Conservation (phyloP, 2,113 vertebrate species). For the Ictalurus punctatus region DNA sequence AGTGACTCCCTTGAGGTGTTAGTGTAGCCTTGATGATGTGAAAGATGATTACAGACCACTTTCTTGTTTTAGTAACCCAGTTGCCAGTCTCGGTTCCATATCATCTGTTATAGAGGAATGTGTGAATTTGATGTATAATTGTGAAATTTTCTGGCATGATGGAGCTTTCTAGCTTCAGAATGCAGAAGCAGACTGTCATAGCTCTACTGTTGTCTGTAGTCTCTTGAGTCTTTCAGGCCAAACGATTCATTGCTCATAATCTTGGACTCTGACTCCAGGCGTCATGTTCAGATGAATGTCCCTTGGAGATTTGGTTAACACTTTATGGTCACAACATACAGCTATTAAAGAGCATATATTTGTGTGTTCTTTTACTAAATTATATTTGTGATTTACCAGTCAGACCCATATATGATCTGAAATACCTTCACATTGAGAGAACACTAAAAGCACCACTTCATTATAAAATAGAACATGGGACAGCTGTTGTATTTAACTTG, state of each 20-base stretch:
- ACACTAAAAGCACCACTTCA: neutral
- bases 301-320: neutral
- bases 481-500: neutral
- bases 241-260: neutral
- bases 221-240: neutral
- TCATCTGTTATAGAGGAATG: slow-evolving; percentile 51
- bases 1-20: neutral
- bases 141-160: neutral
- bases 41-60: neutral
- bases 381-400: neutral
- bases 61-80: neutral
- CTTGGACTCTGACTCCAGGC: neutral
- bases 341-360: neutral
- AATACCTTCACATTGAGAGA: neutral
- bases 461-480: too few relatives aligned
- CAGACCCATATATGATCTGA: neutral
- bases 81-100: neutral
- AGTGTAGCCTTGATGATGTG: neutral
- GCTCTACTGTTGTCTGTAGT: neutral
- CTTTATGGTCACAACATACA: neutral
- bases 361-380: neutral
- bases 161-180: neutral
- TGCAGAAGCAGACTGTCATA: neutral
- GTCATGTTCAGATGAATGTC: neutral
- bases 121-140: neutral